These are phyloP conservation scores for Diarsia brunnea DNA, from an alignment of 2,888 invertebrate species.

Conservation along the genomic window DNA sequence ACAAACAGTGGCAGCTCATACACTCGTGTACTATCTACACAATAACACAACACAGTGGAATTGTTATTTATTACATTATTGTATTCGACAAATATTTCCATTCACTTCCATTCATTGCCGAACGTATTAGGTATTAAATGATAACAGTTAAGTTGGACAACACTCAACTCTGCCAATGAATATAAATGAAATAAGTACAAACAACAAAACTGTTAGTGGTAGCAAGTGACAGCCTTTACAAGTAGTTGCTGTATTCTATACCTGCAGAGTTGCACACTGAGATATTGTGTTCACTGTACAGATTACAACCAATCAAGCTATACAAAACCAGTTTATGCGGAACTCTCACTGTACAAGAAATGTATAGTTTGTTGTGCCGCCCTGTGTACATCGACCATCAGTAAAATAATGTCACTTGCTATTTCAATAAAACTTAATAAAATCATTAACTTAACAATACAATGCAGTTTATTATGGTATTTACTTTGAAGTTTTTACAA, in stretches of 20 bases:
- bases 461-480: constrained; percentile 21
- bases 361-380: too few species aligned
- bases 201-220: background rate
- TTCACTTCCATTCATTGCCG: constrained; percentile 23
- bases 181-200: constrained; percentile 10
- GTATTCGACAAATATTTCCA: constrained; percentile 44
- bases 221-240: background rate
- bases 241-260: background rate
- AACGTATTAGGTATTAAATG: constrained; percentile 43
- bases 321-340: too few species aligned
- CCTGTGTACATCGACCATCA: background rate
- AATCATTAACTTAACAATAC: constrained; percentile 15
- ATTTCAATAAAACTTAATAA: background rate
- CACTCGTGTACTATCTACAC: background rate
- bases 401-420: background rate
- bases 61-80: constrained; percentile 45
- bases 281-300: background rate
- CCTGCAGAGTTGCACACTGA: constrained; percentile 2
- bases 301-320: too few species aligned
- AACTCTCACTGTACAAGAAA: too few species aligned
- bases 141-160: constrained; percentile 32
- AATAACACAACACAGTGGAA: constrained; percentile 1
- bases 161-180: constrained; percentile 2
- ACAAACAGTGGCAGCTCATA: constrained; percentile 16
- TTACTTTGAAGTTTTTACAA: constrained; percentile 28